These are phyloP conservation scores for Parazoanthus darwini DNA, from an alignment of 92 coral and sea anemone genomes.

Conservation along the genomic window DNA sequence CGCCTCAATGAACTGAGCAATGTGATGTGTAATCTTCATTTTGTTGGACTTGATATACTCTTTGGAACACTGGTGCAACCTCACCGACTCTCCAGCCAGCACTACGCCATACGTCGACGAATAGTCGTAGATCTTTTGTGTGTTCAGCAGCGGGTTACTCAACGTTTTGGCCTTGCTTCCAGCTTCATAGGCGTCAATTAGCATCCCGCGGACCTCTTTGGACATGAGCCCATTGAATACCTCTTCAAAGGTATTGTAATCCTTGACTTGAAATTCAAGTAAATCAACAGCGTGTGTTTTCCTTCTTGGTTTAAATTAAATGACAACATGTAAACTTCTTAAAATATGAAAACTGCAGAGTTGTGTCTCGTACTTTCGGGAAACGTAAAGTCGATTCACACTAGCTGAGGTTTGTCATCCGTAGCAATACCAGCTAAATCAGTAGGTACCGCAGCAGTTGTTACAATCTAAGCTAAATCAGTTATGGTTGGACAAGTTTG, in stretches of 20 bases:
- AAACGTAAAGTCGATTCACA: not conserved
- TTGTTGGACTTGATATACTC: conserved; percentile 32
- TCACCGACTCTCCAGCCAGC: conserved; percentile 33
- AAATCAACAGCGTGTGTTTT: not conserved
- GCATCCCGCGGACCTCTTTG: conserved; percentile 17
- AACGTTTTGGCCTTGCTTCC: conserved; percentile 29
- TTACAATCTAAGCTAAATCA: not conserved
- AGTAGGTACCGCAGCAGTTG: not conserved
- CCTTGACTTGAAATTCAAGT: not conserved
- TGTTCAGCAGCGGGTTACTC: conserved; percentile 34
- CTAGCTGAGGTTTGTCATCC: not conserved
- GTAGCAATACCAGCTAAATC: not conserved
- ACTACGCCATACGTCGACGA: conserved; percentile 39
- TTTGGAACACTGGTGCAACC: conserved; percentile 39
- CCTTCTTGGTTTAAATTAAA: not conserved
- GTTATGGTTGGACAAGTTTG: not conserved
- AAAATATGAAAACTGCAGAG: not conserved
- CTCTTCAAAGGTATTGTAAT: conserved; percentile 33
- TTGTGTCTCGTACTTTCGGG: not conserved
- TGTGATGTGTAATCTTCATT: conserved; percentile 25
- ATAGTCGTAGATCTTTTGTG: conserved; percentile 31
- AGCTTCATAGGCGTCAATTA: conserved; percentile 41
- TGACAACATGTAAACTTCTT: not conserved
- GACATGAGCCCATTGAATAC: conserved; percentile 31
- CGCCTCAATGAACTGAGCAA: conserved; percentile 18